A percentile compares a stretch with the other conserved stretches of the same genome.
Conservation (phyloP, 2,797 vertebrate genomes). For the Tangara arthus region DNA sequence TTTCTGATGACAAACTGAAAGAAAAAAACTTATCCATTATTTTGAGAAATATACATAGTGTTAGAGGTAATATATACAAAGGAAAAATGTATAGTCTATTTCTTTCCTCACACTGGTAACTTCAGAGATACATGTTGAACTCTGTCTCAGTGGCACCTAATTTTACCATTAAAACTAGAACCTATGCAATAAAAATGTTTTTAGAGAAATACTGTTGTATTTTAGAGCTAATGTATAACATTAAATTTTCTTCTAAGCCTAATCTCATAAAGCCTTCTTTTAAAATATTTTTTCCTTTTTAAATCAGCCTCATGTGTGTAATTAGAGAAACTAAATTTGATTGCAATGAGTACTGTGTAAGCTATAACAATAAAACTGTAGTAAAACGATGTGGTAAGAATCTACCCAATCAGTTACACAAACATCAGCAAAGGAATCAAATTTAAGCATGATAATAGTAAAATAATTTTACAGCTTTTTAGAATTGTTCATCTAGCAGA, state of each 20-base stretch:
- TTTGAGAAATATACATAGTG: background rate
- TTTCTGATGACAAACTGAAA: background rate
- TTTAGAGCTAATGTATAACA: background rate
- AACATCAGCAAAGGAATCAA: background rate
- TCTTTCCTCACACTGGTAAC: background rate
- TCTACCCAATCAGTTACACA: background rate
- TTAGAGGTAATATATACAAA: background rate
- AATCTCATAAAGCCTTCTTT: background rate
- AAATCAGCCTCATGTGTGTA: background rate
- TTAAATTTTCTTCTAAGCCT: background rate
- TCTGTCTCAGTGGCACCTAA: background rate
- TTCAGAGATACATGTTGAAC: background rate
- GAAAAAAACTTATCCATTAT: background rate
- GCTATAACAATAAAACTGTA: background rate
- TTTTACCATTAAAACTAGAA: background rate
- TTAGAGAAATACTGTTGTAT: background rate
- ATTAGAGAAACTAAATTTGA: background rate
- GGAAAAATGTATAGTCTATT: background rate
- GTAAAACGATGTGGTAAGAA: background rate
- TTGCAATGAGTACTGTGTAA: background rate
- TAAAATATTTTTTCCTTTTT: background rate
- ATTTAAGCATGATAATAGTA: background rate
- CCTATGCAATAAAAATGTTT: rapidly evolving
- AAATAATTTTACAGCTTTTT: background rate
- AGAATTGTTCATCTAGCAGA: background rate